These are phyloP conservation scores for Cranoglanis bouderius DNA, from an alignment of 2,113 vertebrate species.

Conservation along the genomic window DNA sequence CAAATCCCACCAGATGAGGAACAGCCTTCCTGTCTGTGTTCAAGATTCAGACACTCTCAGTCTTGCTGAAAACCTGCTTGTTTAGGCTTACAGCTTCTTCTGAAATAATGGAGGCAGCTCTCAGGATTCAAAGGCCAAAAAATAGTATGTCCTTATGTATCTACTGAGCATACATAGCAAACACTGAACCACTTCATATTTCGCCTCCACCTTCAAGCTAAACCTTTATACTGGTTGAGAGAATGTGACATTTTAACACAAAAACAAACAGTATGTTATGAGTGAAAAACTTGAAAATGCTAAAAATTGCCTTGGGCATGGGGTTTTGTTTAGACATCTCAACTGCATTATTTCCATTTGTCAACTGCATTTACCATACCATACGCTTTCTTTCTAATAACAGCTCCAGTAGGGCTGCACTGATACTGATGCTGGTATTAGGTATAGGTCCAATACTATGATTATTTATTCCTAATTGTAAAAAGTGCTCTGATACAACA, in stretches of 20 bases:
- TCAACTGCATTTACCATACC: not conserved
- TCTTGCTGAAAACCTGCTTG: not conserved
- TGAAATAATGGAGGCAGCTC: not conserved
- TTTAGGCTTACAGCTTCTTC: not conserved
- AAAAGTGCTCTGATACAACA: not conserved
- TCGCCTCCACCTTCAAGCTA: not conserved
- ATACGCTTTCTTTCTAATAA: not conserved
- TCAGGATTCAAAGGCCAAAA: not conserved
- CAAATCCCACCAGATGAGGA: not conserved
- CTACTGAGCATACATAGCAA: not conserved
- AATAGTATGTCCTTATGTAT: not conserved
- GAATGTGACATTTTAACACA: not conserved
- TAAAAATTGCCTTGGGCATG: not conserved
- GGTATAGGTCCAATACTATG: not conserved
- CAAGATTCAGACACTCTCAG: not conserved
- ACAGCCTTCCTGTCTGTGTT: not conserved
- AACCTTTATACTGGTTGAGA: not conserved
- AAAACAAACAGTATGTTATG: not conserved
- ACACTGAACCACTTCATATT: not conserved
- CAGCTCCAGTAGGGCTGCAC: not conserved
- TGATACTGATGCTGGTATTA: not conserved
- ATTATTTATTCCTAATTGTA: not conserved
- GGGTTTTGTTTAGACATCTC: not conserved
- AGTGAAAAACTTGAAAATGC: not conserved
- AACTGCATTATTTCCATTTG: not conserved